Base-by-base conservation (phyloP, 1,140 invertebrate genomes). In the Telenomus remus region DNA sequence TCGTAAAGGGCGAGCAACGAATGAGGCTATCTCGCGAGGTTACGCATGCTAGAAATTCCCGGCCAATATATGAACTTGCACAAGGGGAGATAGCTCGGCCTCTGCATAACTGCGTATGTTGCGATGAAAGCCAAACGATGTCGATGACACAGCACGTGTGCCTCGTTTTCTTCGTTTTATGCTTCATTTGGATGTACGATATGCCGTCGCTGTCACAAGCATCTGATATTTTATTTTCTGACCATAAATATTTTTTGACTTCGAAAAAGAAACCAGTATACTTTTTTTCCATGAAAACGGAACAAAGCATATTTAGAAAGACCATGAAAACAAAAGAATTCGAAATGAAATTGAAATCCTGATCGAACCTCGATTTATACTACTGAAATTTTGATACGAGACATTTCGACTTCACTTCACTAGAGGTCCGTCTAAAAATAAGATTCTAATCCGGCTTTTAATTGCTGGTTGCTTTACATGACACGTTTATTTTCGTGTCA, bases 21-120 rank as follows among this genome's bases (percentile, higher is more conserved):
- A 50, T 16, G 47, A 50, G 65, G 59, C 27, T 46, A 64, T 34
- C 39, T 63, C 57, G 54, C 57, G 53, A 63, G 53, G 51, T 63
- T 56, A 59, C 69, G 69, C 61, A 60, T 60, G 64, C 69, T 64
- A 78, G 56, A 64, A 78, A 73, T 78, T 66, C 61, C 48, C 54
- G 60, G 54, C 55, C 69, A 65, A 65, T 73, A 73, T 59, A 56
- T 72, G 59, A 64, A 64, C 69, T 72, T 72, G 54, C 44, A 48
- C 33, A 9, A 14, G 63, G 51, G 61, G 60, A 50, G 70, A 73
- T 66, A 49, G 49, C 50, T 53, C 61, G 54, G 19, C 19, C 54
- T 39, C 46, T 49, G 70, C 70, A 56, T 60, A 55, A 53, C 39
- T 64, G 19, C 53, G 46, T 64, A 44, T 48, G 59, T 64, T 43